phyloP scores from a whole-genome alignment of 2,113 vertebrate genomes.

The Syngnathus typhle region DNA sequence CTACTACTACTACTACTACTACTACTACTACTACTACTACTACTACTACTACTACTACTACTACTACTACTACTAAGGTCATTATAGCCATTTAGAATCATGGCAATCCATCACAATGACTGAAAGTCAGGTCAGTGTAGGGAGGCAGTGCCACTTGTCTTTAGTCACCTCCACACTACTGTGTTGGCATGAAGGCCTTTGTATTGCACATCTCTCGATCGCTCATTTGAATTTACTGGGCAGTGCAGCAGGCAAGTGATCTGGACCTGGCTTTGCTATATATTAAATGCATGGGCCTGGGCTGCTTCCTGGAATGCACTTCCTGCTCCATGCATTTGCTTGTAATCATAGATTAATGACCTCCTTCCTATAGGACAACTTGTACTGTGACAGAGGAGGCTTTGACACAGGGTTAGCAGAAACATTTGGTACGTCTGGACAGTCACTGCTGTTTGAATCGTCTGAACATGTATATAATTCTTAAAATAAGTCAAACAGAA shows the following conservation, averaged over 20 bases:
- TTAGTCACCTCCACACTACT: neutral
- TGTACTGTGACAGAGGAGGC: neutral
- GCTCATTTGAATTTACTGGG: constrained; percentile 19
- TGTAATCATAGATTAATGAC: constrained; percentile 21
- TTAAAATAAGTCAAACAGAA: neutral
- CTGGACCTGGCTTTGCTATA: constrained; percentile 13
- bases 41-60: neutral
- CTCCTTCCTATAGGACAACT: constrained; percentile 8
- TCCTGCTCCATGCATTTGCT: constrained; percentile 12
- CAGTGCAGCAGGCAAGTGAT: constrained; percentile 25
- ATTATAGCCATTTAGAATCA: constrained; percentile 8
- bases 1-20: neutral
- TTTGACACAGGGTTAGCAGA: neutral
- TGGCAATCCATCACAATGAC: constrained; percentile 11
- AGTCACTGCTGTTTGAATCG: neutral
- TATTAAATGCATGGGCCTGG: neutral
- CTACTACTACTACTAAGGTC: neutral
- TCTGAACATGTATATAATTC: neutral
- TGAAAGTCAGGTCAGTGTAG: neutral
- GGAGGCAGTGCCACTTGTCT: neutral
- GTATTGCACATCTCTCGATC: constrained; percentile 15
- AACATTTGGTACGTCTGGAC: neutral
- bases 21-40: neutral
- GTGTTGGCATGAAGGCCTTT: constrained; percentile 9
- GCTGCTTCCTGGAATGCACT: constrained; percentile 21